Base-by-base conservation (phyloP, 2,888 invertebrate species). In the Stenoptilia bipunctidactyla region DNA sequence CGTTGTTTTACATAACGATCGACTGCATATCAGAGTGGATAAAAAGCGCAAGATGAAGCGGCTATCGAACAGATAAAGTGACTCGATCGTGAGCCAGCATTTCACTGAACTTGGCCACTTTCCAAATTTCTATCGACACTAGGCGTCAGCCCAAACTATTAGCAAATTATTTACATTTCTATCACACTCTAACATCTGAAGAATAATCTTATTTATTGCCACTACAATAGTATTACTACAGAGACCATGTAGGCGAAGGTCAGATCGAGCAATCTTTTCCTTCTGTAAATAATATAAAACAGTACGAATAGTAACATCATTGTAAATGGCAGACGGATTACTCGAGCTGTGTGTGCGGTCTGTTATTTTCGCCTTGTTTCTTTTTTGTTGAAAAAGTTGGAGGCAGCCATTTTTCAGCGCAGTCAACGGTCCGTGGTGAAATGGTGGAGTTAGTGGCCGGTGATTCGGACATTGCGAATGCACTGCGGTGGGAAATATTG, bases 41-140 rank as follows among this genome's bases (percentile, higher is more conserved):
- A 30, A 30, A 25, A 30, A 30, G 30, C n/a, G 20, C 27, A 34
- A 34, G 35, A 27, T 30, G n/a, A 12, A 13, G 54, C 55, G 59
- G 52, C 52, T 51, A 53, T 52, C 53, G 56, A 61, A 66, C 64
- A 50, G 62, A 66, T 60, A 61, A 61, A 63, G 49, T 56, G 57
- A 56, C 48, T 50, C 49, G 55, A 59, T 57, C 56, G 57, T 59
- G 65, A 61, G 58, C 58, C 46, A 46, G 49, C 52, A n/a, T 30
- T 12, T 30, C 2, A 30, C 30, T 30, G 6, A 20, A 20, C 50
- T 67, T 73, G 77, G 77, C 70, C 34, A 15, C 40, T 42, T 33
- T 69, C 79, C 77, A 76, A 65, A 50, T 47, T 55, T 51, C 52
- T 53, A 62, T 62, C 56, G 58, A 57, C 56, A 50, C 48, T 48